Percentiles rank a stretch among this genome's conserved stretches.
Evolutionary conservation across 2,113 vertebrate genomes (phyloP).

Genomic region (Colinus virginianus): DNA sequence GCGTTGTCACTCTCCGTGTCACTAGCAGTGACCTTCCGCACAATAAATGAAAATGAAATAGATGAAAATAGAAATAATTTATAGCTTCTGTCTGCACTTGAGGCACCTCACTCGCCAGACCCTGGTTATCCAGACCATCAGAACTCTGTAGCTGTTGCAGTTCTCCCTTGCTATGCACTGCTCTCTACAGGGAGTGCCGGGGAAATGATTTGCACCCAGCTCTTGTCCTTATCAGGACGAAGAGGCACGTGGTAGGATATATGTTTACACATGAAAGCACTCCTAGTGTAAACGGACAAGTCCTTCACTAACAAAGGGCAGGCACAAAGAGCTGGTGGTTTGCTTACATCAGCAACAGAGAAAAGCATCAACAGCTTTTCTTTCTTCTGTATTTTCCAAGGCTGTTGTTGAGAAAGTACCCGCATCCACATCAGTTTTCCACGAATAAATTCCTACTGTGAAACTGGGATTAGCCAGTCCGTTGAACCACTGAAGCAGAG

Average conservation of each 20-base stretch:
- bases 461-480: neutral
- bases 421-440: neutral
- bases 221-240: neutral
- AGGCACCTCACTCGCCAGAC: no score
- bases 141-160: accelerated
- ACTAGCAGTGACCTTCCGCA: neutral
- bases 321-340: neutral
- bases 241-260: neutral
- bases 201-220: accelerated
- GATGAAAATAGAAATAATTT: neutral
- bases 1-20: neutral
- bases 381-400: neutral
- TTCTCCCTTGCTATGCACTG: neutral
- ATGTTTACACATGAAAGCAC: accelerated
- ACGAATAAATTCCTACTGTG: neutral
- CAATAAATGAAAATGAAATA: neutral
- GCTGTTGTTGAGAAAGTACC: neutral
- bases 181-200: neutral
- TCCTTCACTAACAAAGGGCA: neutral
- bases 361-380: neutral
- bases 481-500: neutral
- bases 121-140: neutral
- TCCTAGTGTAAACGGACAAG: neutral
- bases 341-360: neutral
- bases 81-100: neutral